Percentiles rank a stretch among this genome's conserved stretches.
Evolutionary conservation across 2,113 vertebrate species (phyloP).

Genomic region (Hiodon tergisus): DNA sequence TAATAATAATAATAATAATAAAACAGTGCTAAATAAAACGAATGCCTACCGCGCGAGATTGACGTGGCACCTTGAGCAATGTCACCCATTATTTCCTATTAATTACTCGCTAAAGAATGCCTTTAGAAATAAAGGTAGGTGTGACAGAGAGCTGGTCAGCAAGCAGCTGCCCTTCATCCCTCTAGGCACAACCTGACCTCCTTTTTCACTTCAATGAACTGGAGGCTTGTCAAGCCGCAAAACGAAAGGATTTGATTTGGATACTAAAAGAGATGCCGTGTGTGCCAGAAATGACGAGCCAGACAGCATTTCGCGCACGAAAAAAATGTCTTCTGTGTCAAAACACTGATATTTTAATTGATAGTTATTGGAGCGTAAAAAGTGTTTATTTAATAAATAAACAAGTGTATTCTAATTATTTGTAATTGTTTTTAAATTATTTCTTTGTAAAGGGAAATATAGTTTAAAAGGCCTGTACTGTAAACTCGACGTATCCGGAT

Average conservation of each 20-base stretch:
- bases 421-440: too few species aligned
- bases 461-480: too few species aligned
- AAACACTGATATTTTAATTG: too few species aligned
- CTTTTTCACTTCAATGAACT: constrained; percentile 65
- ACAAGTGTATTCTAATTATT: too few species aligned
- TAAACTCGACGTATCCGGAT: too few species aligned
- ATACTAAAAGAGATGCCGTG: constrained; percentile 58
- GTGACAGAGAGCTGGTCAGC: constrained; percentile 60
- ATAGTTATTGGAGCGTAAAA: too few species aligned
- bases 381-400: too few species aligned
- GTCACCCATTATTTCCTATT: constrained; percentile 55
- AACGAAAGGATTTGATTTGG: constrained; percentile 56
- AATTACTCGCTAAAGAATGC: constrained; percentile 56
- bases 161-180: constrained; percentile 64
- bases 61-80: constrained; percentile 47
- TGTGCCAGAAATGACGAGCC: constrained; percentile 57
- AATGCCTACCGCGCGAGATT: constrained; percentile 42
- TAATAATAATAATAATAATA: constrained; percentile 42
- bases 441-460: too few species aligned
- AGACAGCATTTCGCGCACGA: constrained; percentile 31
- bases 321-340: constrained; percentile 9
- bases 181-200: constrained; percentile 61
- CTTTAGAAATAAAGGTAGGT: constrained; percentile 56
- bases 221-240: constrained; percentile 56
- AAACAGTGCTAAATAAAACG: constrained; percentile 26